Base-by-base conservation (phyloP, 2,113 vertebrate species). In the Scartelaos histophorus region DNA sequence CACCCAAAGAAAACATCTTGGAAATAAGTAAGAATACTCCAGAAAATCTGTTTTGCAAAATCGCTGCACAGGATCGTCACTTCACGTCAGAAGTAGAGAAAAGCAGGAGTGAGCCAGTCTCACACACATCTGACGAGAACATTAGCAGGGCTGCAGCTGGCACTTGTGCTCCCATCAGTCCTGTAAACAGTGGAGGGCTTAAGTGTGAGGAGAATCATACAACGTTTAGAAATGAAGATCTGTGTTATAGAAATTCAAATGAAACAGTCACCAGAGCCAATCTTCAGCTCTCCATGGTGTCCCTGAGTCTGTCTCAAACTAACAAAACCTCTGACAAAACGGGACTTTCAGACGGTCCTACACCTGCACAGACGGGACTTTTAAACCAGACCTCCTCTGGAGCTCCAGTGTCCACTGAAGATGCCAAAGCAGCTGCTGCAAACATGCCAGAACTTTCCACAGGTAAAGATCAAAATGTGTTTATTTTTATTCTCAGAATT, bases 381-480 rank as follows among this genome's bases (percentile, higher is more conserved):
- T 68, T 0, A n/a, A 64, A 64, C 66, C 66, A 54, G 1, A 16
- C 0, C 0, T 57, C n/a, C 66, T 70, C 43, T 51, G 56, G 68
- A 21, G 38, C n/a, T 51, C 73, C 74, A 25, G 35, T 5, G 12
- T 71, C 82, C n/a, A 58, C 45, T 2, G 25, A 49, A 35, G 78
- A 25, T 71, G 13, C 47, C 10, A 69, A 68, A 81, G 43, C 46
- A 34, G 67, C 47, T 19, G 17, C 56, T 10, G 12, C 57, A 67
- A 66, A 19, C 22, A 47, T 57, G 29, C 82, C 75, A 29, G 67
- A 29, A 53, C 16, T 51, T 9, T 10, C 57, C 25, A 21, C 80
- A 87, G 91, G 91, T 90, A 88, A 25, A 45, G 0, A 19, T 53
- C 3, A 73, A 46, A n/a, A 17, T 38, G 2, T 35, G 12, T 21